Conservation (phyloP, 2,888 invertebrate species). For the Platycheirus rosarum region DNA sequence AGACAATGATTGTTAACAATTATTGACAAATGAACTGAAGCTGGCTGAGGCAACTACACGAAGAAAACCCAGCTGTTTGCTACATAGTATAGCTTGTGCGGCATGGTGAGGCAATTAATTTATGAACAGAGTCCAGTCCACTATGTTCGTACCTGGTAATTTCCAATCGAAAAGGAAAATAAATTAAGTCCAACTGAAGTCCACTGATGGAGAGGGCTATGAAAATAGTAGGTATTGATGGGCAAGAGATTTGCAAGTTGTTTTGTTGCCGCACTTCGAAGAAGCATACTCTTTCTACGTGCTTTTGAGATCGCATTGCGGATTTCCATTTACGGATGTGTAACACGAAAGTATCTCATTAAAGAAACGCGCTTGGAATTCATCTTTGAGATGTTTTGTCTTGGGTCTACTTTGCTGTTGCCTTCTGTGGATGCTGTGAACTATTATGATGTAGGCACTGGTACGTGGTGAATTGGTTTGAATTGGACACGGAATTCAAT, state of each 20-base stretch:
- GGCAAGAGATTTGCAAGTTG: slow-evolving; percentile 66
- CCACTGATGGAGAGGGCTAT: too few relatives aligned
- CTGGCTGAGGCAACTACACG: slow-evolving; percentile 9
- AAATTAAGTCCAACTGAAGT: slow-evolving; percentile 29
- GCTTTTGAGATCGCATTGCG: slow-evolving; percentile 55
- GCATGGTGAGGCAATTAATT: slow-evolving; percentile 65
- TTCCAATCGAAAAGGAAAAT: slow-evolving; percentile 44
- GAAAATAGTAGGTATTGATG: slow-evolving; percentile 10
- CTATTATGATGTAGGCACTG: neutral
- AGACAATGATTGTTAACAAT: slow-evolving; percentile 61
- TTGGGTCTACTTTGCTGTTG: too few relatives aligned
- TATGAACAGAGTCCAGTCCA: slow-evolving; percentile 50
- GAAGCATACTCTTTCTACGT: slow-evolving; percentile 47
- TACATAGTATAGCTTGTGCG: slow-evolving; percentile 4
- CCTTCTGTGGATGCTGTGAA: neutral
- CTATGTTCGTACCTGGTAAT: slow-evolving; percentile 48
- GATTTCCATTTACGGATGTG: slow-evolving; percentile 69
- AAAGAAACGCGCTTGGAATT: slow-evolving; percentile 61
- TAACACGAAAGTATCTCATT: slow-evolving; percentile 71
- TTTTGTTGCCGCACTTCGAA: slow-evolving; percentile 66
- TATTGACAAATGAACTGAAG: slow-evolving; percentile 71
- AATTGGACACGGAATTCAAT: slow-evolving; percentile 23
- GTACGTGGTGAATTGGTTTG: slow-evolving; percentile 8
- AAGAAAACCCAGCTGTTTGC: slow-evolving; percentile 6
- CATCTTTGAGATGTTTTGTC: slow-evolving; percentile 24